Evolutionary conservation across 1,140 invertebrate genomes (phyloP), one percentile per base, ranked within the genome.

Genomic region (Oedothorax gibbosus): DNA sequence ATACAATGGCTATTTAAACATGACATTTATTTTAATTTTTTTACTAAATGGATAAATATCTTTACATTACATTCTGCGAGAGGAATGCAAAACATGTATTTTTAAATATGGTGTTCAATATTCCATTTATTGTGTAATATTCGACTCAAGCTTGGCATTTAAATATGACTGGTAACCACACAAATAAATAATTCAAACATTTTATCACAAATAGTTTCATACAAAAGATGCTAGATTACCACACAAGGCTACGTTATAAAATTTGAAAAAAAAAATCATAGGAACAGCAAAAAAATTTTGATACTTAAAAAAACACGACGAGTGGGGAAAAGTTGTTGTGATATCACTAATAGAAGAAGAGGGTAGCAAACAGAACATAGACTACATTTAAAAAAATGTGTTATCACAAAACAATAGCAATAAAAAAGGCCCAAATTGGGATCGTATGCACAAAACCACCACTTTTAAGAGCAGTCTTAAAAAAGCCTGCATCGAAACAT

Each of bases 331-430:
- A 49, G n/a, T 11, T 7, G 7, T 50, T 21, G 56, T 54, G 7
- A 62, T 20, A 49, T 62, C 11, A 64, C 12, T 7, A 21, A 60
- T 9, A 77, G 10, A 77, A 77, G 64, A 77, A 62, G 50, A 7
- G 14, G 49, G 57, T 5, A 7, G 8, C 7, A 66, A 18, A 66
- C 12, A 75, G 12, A 21, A 56, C 18, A 56, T 20, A n/a, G 15
- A 69, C 54, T 62, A 50, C 73, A 15, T 18, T 15, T 18, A 62
- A 75, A 77, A 76, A 64, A 18, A 64, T 50, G 60, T 64, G 62
- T 71, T 77, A 77, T 77, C 75, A 77, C 75, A 77, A 64, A 71
- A 60, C 21, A 35, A 69, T 50, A 69, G 51, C 8, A 69, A 69
- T 50, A 69, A 9, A 10, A 69, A 64, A 64, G 35, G 18, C 54